Evolutionary conservation across 2,888 invertebrate genomes (phyloP).

Genomic region (Tridacna crocea): DNA sequence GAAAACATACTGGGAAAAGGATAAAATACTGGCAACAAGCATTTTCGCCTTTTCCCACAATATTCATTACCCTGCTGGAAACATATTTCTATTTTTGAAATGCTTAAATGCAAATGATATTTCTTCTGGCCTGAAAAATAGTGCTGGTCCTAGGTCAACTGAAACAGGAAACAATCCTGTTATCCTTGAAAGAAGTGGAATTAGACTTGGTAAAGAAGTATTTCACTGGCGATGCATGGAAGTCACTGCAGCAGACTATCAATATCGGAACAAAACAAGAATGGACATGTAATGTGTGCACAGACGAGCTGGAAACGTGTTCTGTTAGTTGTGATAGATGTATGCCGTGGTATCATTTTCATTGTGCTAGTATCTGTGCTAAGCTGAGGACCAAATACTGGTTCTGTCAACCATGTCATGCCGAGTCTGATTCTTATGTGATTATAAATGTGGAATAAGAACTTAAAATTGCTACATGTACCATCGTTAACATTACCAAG

Average conservation of each 20-base stretch:
- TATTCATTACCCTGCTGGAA: too few species aligned
- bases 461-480: too few species aligned
- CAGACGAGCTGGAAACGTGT: conserved; percentile 12
- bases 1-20: too few species aligned
- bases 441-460: too few species aligned
- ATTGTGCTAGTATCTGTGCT: too few species aligned
- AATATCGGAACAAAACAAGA: background rate
- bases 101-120: background rate
- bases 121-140: background rate
- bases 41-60: too few species aligned
- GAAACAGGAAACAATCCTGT: conserved; percentile 3
- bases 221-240: conserved; percentile 20
- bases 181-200: conserved; percentile 8
- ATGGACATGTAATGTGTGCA: background rate
- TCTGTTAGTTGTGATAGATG: conserved; percentile 22
- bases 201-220: conserved; percentile 15
- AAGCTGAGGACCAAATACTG: too few species aligned
- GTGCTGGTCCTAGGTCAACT: background rate
- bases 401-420: too few species aligned
- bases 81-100: background rate
- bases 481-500: too few species aligned
- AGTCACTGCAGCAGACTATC: background rate
- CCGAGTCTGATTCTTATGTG: too few species aligned
- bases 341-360: conserved; percentile 14
- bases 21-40: too few species aligned